A percentile compares a stretch with the other conserved stretches of the same genome.
Conservation (phyloP, 53 echinoderm and acorn worm species). For the Holothuria scabra region DNA sequence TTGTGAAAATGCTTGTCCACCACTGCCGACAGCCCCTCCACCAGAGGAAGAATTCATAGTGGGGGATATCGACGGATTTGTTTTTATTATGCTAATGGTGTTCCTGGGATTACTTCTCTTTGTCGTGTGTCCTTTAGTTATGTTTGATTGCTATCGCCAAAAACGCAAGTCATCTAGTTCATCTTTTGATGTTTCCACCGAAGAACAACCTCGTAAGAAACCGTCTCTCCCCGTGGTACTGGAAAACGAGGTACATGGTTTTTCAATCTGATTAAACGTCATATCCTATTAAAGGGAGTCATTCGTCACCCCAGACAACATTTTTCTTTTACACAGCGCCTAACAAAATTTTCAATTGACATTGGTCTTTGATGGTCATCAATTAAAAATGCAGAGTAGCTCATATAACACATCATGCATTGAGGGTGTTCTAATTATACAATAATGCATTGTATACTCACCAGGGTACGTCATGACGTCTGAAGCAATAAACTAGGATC, state of each 20-base stretch:
- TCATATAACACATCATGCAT: too few species aligned
- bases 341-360: too few species aligned
- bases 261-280: too few species aligned
- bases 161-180: background rate
- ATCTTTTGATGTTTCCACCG: background rate
- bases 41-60: conserved; percentile 59
- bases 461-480: too few species aligned
- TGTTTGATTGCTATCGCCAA: conserved; percentile 3
- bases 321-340: too few species aligned
- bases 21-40: conserved; percentile 67
- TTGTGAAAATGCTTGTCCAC: conserved; percentile 69
- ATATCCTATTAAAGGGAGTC: too few species aligned
- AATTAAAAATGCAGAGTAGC: too few species aligned
- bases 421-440: too few species aligned
- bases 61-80: conserved; percentile 70
- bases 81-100: conserved; percentile 73
- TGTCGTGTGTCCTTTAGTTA: conserved; percentile 59
- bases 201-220: conserved; percentile 4
- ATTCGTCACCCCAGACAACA: too few species aligned
- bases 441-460: too few species aligned
- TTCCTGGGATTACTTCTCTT: conserved; percentile 62
- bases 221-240: background rate
- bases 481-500: too few species aligned
- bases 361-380: too few species aligned
- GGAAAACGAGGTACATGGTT: background rate